Evolutionary conservation across 2,888 invertebrate genomes (phyloP), one percentile per base, ranked within the genome.

Genomic region (Pemphredon lugubris): DNA sequence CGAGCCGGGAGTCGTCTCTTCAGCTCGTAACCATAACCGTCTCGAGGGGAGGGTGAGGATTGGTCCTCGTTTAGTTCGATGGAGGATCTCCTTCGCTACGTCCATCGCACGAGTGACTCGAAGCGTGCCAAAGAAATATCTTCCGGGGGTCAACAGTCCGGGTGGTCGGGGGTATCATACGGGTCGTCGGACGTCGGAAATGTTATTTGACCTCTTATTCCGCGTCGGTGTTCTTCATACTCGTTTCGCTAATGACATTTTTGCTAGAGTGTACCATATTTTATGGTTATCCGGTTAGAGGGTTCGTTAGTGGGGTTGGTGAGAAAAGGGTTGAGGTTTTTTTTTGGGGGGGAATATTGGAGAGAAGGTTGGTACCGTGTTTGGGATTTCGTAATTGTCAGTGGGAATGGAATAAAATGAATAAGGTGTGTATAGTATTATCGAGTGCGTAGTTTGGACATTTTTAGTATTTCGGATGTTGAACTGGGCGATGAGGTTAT

Each of bases 1-100:
- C 32, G 14, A 26, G 7, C 26, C 37, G 47, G 51, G 30, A 18
- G 13, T 23, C 16, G 13, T 32, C 45, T 44, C 45, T 64, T 59
- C 42, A 47, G 44, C 44, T 42, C 54, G 60, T 44, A 53, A 57
- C 34, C 60, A 59, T 65, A 76, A 67, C 67, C 68, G 30, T 68
- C 75, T 23, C 40, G 32, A 39, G 30, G 34, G 48, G n/a, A n/a
- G n/a, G n/a, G n/a, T n/a, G n/a, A n/a, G n/a, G n/a, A n/a, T 11
- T 42, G 59, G 48, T 65, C 42, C 66, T 77, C 77, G 59, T 77
- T 77, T 68, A 51, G 57, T 42, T 50, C 34, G 53, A 71, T 66
- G 44, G 51, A 74, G 65, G 39, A 37, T 18, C 34, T 18, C 34
- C 14, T 32, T 59, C 14, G 39, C 26, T 55, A 44, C 30, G 69